These are phyloP conservation scores for Eutrigla gurnardus DNA, from an alignment of 2,797 vertebrate genomes.

Conservation along the genomic window DNA sequence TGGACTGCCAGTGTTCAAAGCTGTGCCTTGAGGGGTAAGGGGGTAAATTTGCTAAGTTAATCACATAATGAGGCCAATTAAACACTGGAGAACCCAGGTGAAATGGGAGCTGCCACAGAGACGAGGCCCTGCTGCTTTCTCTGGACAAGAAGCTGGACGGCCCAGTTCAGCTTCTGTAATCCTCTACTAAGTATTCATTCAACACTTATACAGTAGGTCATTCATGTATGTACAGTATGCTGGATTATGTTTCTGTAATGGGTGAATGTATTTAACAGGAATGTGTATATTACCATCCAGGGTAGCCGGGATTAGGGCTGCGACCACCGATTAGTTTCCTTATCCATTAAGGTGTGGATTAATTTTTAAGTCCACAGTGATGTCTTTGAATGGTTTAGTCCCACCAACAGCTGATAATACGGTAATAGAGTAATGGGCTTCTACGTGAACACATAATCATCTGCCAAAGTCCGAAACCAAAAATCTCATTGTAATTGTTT, in stretches of 20 bases:
- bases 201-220: constrained; percentile 21
- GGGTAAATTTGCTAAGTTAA: constrained; percentile 87
- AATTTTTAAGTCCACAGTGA: not conserved
- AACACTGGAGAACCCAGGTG: constrained; percentile 80
- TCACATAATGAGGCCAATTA: constrained; percentile 89
- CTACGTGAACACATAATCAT: not conserved
- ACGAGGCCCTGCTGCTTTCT: constrained; percentile 72
- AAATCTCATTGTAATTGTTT: not conserved
- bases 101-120: constrained; percentile 82
- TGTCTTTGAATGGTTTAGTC: not conserved
- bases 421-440: not conserved
- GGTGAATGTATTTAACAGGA: constrained; percentile 27
- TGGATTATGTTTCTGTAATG: constrained; percentile 34
- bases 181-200: constrained; percentile 47
- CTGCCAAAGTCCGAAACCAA: not conserved
- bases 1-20: constrained; percentile 75
- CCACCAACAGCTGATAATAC: not conserved
- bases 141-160: constrained; percentile 56
- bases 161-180: constrained; percentile 58
- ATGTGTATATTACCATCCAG: constrained; percentile 36
- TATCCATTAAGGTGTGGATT: constrained; percentile 15
- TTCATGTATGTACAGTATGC: constrained; percentile 30
- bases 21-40: constrained; percentile 80
- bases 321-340: not conserved
- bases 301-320: constrained; percentile 16